Percentiles rank a stretch among this genome's conserved stretches.
These are phyloP conservation scores for Scytalopus superciliaris DNA, from an alignment of 2,113 vertebrate genomes.

Conservation along the genomic window DNA sequence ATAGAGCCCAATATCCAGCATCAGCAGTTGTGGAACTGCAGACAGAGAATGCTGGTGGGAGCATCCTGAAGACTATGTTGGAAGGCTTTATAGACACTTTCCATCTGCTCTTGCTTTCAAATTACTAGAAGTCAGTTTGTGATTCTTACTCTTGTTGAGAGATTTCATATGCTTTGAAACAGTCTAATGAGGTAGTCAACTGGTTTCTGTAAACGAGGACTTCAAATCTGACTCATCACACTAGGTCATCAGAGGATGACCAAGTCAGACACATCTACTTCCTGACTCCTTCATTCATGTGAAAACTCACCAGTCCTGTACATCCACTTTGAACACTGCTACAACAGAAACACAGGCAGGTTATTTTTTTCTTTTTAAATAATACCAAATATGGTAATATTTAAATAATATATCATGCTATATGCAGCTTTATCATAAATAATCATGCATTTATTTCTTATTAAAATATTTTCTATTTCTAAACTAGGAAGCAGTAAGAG, in stretches of 20 bases:
- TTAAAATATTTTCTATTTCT: not conserved
- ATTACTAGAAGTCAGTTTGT: not conserved
- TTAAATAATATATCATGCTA: not conserved
- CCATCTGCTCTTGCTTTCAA: not conserved
- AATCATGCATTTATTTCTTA: not conserved
- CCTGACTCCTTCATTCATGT: not conserved
- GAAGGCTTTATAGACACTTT: not conserved
- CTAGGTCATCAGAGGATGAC: not conserved
- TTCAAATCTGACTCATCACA: not conserved
- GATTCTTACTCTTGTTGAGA: not conserved
- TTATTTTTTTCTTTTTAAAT: not conserved
- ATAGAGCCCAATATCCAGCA: not conserved
- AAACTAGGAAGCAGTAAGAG: not conserved
- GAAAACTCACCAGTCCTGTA: not conserved
- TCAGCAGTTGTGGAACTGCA: not conserved
- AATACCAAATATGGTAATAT: not conserved
- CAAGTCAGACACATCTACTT: not conserved
- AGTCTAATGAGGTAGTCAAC: not conserved
- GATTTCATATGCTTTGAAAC: not conserved
- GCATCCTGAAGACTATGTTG: not conserved
- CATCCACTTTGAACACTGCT: not conserved
- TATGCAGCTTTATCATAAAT: not conserved
- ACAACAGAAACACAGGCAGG: not conserved
- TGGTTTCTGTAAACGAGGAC: not conserved
- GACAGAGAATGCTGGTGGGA: not conserved